Evolutionary conservation across 2,113 vertebrate species (phyloP).

Genomic region (Amblyopsis rosae): DNA sequence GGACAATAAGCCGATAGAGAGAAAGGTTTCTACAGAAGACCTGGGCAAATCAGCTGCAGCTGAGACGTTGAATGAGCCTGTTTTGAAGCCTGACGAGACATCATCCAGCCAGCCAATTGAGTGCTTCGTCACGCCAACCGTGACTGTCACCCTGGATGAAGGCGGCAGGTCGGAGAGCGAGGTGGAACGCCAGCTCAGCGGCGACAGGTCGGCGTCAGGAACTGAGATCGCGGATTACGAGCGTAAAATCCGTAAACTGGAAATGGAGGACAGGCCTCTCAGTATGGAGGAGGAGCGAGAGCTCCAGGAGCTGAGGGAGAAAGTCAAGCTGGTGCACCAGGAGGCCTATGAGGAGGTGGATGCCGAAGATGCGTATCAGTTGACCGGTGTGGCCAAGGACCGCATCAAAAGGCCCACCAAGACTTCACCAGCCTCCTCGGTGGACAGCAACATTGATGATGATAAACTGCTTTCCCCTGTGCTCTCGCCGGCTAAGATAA

Average conservation of each 20-base stretch:
- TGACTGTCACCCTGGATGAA: conserved; percentile 78
- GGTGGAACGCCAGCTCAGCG: conserved; percentile 59
- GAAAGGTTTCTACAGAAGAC: conserved; percentile 48
- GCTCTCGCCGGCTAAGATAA: conserved; percentile 68
- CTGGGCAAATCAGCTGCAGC: conserved; percentile 27
- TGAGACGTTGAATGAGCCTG: conserved; percentile 22
- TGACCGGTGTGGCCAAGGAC: conserved; percentile 79
- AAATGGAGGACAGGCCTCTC: conserved; percentile 79
- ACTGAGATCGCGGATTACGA: conserved; percentile 78
- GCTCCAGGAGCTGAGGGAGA: conserved; percentile 89
- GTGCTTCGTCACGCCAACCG: conserved; percentile 71
- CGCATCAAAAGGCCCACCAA: conserved; percentile 74
- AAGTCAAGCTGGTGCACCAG: conserved; percentile 93
- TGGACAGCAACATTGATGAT: conserved; percentile 79
- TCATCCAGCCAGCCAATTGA: conserved; percentile 47
- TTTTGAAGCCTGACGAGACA: conserved; percentile 26
- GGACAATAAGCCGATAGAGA: conserved; percentile 30
- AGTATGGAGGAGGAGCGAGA: conserved; percentile 81
- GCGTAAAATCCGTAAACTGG: conserved; percentile 78
- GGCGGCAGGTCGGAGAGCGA: conserved; percentile 55
- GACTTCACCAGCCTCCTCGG: conserved; percentile 76
- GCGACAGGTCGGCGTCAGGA: conserved; percentile 63
- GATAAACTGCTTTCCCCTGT: conserved; percentile 71
- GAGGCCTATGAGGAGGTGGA: conserved; percentile 91
- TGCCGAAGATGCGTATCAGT: conserved; percentile 95